Evolutionary conservation across 2,113 vertebrate species (phyloP).

Genomic region (Gallinago jamesoni): DNA sequence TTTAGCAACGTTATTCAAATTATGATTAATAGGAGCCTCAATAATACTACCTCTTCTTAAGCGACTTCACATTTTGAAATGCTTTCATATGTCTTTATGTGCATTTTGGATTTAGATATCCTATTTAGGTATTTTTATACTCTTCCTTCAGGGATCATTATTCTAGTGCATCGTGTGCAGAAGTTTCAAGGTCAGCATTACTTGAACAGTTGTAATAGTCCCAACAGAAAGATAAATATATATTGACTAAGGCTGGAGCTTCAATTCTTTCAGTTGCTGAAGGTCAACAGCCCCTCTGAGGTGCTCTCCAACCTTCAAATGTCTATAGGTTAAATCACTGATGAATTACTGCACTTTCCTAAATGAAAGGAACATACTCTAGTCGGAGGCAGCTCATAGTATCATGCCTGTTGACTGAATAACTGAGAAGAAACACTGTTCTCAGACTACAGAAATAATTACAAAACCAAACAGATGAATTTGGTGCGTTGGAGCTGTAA

Average conservation of each 20-base stretch:
- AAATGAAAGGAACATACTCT: conserved; percentile 45
- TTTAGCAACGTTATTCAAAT: conserved; percentile 31
- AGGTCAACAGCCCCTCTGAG: conserved; percentile 80
- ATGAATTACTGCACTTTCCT: conserved; percentile 71
- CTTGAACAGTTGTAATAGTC: conserved; percentile 77
- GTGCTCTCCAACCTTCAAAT: conserved; percentile 76
- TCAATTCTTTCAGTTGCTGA: conserved; percentile 74
- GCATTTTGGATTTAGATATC: conserved; percentile 68
- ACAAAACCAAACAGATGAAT: neutral
- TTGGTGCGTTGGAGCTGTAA: neutral
- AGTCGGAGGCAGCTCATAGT: neutral
- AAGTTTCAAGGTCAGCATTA: conserved; percentile 81
- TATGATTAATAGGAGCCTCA: conserved; percentile 29
- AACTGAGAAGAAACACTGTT: neutral
- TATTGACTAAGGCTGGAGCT: conserved; percentile 78
- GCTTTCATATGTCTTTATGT: conserved; percentile 59
- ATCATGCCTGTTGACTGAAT: conserved; percentile 30
- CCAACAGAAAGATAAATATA: conserved; percentile 82
- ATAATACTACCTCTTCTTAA: conserved; percentile 26
- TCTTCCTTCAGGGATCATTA: conserved; percentile 78
- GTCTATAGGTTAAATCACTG: conserved; percentile 80
- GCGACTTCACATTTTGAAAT: conserved; percentile 27
- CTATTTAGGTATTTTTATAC: conserved; percentile 71
- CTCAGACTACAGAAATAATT: neutral
- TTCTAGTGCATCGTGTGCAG: conserved; percentile 67